phyloP scores from a whole-genome alignment of 1,140 invertebrate species.

The Drosophila pachea region DNA sequence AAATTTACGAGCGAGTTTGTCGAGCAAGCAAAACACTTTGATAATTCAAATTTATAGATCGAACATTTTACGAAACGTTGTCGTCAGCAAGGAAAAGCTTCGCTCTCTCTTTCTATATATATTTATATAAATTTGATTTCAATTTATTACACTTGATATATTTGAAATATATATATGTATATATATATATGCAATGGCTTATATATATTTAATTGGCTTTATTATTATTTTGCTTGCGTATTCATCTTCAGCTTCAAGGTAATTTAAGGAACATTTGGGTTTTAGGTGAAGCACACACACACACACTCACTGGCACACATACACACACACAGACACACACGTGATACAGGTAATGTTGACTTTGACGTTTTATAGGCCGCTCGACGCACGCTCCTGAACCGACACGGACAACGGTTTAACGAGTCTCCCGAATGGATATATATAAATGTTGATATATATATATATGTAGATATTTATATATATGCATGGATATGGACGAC shows the following conservation, averaged over 20 bases:
- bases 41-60: slow-evolving; percentile 30
- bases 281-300: slow-evolving; percentile 44
- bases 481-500: slow-evolving; percentile 1
- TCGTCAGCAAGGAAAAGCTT: slow-evolving; percentile 13
- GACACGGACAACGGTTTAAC: slow-evolving; percentile 26
- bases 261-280: slow-evolving; percentile 75
- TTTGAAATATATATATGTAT: not conserved
- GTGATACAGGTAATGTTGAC: slow-evolving; percentile 48
- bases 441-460: not conserved
- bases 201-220: slow-evolving; percentile 1
- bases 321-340: slow-evolving; percentile 33
- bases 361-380: slow-evolving; percentile 25
- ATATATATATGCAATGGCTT: not conserved
- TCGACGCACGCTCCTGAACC: slow-evolving; percentile 30
- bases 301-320: slow-evolving; percentile 20
- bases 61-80: slow-evolving; percentile 30
- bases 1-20: slow-evolving; percentile 29
- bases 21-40: slow-evolving; percentile 31
- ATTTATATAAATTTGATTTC: slow-evolving; percentile 10
- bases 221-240: slow-evolving; percentile 14
- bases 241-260: slow-evolving; percentile 60
- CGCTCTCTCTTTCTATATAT: slow-evolving; percentile 4
- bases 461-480: not conserved
- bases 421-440: slow-evolving; percentile 8
- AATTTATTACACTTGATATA: slow-evolving; percentile 40